Conservation (phyloP, 2,113 vertebrate species). For the Pelecanoides urinatrix region DNA sequence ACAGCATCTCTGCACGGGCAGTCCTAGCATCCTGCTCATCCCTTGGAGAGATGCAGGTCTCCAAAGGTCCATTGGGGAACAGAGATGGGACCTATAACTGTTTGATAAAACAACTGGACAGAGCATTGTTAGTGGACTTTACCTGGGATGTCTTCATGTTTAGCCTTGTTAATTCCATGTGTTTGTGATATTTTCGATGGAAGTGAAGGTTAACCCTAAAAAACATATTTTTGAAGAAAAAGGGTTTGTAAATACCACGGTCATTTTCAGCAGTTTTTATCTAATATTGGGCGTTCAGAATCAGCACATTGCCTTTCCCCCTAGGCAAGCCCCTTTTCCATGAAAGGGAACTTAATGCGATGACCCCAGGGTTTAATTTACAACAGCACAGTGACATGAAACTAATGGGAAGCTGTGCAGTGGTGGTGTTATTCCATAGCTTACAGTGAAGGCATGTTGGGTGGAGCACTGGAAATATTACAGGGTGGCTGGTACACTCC, state of each 20-base stretch:
- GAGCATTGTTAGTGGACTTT: not conserved
- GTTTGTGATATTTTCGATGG: not conserved
- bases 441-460: not conserved
- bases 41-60: not conserved
- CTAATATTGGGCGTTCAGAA: not conserved
- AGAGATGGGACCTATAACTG: not conserved
- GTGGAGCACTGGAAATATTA: not conserved
- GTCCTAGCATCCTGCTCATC: not conserved
- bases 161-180: not conserved
- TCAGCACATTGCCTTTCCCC: not conserved
- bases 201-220: not conserved
- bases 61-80: not conserved
- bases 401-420: not conserved
- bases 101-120: not conserved
- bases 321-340: not conserved
- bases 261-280: not conserved
- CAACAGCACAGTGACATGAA: not conserved
- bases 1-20: not conserved
- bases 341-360: not conserved
- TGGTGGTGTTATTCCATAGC: not conserved
- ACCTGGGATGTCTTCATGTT: not conserved
- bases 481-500: not conserved
- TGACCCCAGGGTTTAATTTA: not conserved
- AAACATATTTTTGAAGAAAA: not conserved
- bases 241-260: not conserved